Evolutionary conservation across 1,140 invertebrate species (phyloP).

Genomic region (Aethina tumida): DNA sequence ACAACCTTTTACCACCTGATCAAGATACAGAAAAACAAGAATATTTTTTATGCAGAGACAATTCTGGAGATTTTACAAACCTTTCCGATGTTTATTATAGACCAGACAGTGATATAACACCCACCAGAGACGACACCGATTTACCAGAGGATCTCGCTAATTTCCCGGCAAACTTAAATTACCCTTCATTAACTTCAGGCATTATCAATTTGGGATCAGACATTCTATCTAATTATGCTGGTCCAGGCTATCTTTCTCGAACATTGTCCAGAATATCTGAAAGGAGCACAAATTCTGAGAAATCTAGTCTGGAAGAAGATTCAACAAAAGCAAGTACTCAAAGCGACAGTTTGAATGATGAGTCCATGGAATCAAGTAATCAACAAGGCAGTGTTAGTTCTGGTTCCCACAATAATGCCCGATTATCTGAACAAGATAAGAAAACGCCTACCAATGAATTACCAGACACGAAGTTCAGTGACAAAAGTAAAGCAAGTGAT

Average conservation of each 20-base stretch:
- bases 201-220: slow-evolving; percentile 41
- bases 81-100: slow-evolving; percentile 41
- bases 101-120: slow-evolving; percentile 35
- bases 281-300: slow-evolving; percentile 75
- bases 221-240: slow-evolving; percentile 54
- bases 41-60: slow-evolving; percentile 36
- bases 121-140: slow-evolving; percentile 46
- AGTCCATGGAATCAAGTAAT: slow-evolving; percentile 70
- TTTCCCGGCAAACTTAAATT: slow-evolving; percentile 59
- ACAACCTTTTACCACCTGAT: slow-evolving; percentile 66
- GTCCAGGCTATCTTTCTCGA: slow-evolving; percentile 59
- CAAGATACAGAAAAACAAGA: slow-evolving; percentile 46
- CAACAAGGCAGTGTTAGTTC: slow-evolving; percentile 76
- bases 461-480: slow-evolving; percentile 10
- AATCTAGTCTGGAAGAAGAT: slow-evolving; percentile 70
- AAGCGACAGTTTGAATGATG: slow-evolving; percentile 72
- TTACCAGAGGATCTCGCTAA: slow-evolving; percentile 64
- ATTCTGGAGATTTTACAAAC: slow-evolving; percentile 25
- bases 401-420: slow-evolving; percentile 60
- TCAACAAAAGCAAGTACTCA: slow-evolving; percentile 69
- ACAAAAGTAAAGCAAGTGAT: slow-evolving; percentile 20
- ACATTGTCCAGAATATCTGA: slow-evolving; percentile 80
- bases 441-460: slow-evolving; percentile 26
- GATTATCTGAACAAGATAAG: slow-evolving; percentile 42
- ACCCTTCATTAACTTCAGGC: slow-evolving; percentile 48